Conservation (phyloP, 1,140 invertebrate genomes). For the Cataglyphis hispanica region DNA sequence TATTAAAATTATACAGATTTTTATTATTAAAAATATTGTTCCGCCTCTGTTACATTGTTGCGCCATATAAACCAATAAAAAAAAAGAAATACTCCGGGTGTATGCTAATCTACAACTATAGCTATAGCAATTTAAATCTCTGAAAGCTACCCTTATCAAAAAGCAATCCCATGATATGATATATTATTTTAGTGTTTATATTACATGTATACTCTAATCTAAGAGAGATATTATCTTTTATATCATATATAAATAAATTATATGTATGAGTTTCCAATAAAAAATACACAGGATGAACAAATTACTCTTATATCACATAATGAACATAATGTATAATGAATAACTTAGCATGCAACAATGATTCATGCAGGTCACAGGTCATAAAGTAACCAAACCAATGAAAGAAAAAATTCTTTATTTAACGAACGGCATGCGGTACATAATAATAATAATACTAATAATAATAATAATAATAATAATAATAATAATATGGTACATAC, state of each 20-base stretch:
- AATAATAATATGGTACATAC: constrained; percentile 73
- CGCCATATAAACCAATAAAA: constrained; percentile 1
- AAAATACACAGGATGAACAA: constrained; percentile 43
- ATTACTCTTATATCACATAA: constrained; percentile 25
- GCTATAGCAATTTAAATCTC: constrained; percentile 14
- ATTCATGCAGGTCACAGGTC: constrained; percentile 80
- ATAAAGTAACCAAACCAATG: constrained; percentile 84
- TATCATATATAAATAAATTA: constrained; percentile 31
- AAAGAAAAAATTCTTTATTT: constrained; percentile 85
- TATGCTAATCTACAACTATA: constrained; percentile 26
- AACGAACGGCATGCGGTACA: constrained; percentile 83
- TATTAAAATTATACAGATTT: not conserved
- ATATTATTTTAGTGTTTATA: constrained; percentile 44
- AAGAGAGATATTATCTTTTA: not conserved
- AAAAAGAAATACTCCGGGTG: not conserved
- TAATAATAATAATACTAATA: constrained; percentile 78
- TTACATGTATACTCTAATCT: constrained; percentile 3
- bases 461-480: constrained; percentile 80
- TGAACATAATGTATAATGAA: constrained; percentile 53
- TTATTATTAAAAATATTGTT: constrained; percentile 42
- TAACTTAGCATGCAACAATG: constrained; percentile 71
- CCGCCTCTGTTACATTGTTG: constrained; percentile 70
- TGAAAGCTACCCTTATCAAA: constrained; percentile 47
- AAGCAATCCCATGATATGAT: constrained; percentile 36
- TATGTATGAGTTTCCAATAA: constrained; percentile 9